phyloP scores from a whole-genome alignment of 2,113 vertebrate species.

The Osmerus mordax region DNA sequence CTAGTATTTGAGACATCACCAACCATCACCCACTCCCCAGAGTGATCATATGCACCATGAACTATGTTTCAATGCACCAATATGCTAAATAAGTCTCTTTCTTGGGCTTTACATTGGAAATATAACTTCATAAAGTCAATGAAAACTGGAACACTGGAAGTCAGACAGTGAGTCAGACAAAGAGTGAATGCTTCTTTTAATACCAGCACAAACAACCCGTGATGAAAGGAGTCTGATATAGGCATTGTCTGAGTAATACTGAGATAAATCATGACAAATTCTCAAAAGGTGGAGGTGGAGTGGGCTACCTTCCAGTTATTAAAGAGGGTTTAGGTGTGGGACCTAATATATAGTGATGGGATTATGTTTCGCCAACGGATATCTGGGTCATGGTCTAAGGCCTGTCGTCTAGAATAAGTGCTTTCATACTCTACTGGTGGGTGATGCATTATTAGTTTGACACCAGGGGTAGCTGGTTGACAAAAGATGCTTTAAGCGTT shows the following conservation, averaged over 20 bases:
- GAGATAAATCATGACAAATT: constrained; percentile 20
- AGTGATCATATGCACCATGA: too few species aligned
- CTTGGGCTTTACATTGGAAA: too few species aligned
- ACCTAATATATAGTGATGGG: constrained; percentile 32
- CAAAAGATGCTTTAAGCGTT: too few species aligned
- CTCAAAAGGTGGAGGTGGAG: constrained; percentile 4
- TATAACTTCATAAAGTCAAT: too few species aligned
- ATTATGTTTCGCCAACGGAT: constrained; percentile 31
- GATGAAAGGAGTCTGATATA: constrained; percentile 8
- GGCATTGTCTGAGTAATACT: constrained; percentile 19
- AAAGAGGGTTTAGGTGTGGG: constrained; percentile 16
- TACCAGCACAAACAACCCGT: constrained; percentile 10
- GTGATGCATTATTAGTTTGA: background rate
- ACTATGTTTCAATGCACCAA: too few species aligned
- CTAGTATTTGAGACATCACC: too few species aligned
- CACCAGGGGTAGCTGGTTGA: background rate
- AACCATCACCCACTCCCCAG: too few species aligned
- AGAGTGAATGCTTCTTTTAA: background rate
- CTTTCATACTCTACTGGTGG: too few species aligned
- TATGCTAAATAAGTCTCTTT: too few species aligned
- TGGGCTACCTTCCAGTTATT: constrained; percentile 16
- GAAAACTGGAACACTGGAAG: too few species aligned
- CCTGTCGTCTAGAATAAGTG: background rate
- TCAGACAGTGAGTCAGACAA: background rate
- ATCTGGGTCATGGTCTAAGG: constrained; percentile 30